Base-by-base conservation (phyloP, 2,888 invertebrate species). In the Portevinia maculata region DNA sequence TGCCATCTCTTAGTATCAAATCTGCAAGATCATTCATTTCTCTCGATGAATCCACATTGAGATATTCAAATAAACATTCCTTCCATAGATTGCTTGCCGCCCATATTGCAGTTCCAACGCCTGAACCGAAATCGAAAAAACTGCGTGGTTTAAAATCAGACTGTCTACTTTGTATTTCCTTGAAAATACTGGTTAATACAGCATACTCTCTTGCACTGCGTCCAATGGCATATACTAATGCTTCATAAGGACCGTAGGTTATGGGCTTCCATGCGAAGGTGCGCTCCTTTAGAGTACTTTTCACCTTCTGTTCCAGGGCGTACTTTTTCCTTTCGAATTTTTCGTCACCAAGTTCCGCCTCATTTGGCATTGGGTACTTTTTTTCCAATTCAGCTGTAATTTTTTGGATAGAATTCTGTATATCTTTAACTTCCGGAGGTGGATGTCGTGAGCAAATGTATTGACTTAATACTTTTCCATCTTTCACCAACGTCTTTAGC, bases 51-150 rank as follows among this genome's bases (percentile, higher is more conserved):
- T 99, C 99, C 0, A 98, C 95, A 88, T 96, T 95, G 86, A 95
- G 95, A 88, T 96, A 96, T 91, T 99, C 98, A 86, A 92, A 93
- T 30, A 98, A 92, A 17, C 93, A 89, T 0, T 93, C 91, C 7
- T 92, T 91, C 97, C 97, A 99, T 13, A 93, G 91, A 3, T 91
- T 89, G 86, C 94, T 94, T 0, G 94, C 93, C 0, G 96, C 98
- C 98, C 98, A 98, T 64, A 94, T 93, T 0, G 94, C 96, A 0
- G 96, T 95, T 0, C 98, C 98, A 3, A 96, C 91, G 0, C 99
- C 99, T 4, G 98, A 96, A 0, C 98, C 99, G 90, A 96, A 97
- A 91, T 99, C 98, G 86, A 98, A 95, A 85, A 97, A 93, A 59
- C 93, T 93, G 73, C 92, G 91, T 0, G 98, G 98, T 73, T 92